phyloP scores from a whole-genome alignment of 2,888 invertebrate species.

The Eupelmus urozonus region DNA sequence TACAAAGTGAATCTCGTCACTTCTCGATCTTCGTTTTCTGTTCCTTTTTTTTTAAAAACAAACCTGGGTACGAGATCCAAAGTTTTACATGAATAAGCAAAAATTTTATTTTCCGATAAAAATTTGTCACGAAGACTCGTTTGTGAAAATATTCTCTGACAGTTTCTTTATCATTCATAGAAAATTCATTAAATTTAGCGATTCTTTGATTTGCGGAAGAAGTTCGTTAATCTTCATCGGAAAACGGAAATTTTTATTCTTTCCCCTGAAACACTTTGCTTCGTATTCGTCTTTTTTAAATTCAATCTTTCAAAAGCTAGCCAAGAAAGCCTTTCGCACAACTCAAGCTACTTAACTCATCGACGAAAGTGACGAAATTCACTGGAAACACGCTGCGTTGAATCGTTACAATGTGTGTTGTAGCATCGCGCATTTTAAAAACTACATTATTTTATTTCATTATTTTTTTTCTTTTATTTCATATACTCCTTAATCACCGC shows the following conservation, averaged over 20 bases:
- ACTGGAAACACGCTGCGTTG: constrained; percentile 32
- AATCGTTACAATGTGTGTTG: constrained; percentile 28
- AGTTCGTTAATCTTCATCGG: constrained; percentile 14
- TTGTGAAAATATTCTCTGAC: constrained; percentile 52
- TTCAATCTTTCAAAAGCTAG: too few species aligned
- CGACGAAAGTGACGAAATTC: constrained; percentile 16
- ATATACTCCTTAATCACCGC: neutral
- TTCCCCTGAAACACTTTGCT: constrained; percentile 1
- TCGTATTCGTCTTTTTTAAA: neutral
- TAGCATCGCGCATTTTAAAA: constrained; percentile 17
- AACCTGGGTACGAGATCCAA: too few species aligned
- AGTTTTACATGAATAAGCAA: constrained; percentile 3
- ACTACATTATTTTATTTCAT: neutral
- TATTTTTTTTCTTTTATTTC: constrained; percentile 9
- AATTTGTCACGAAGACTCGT: constrained; percentile 1
- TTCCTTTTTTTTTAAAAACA: too few species aligned
- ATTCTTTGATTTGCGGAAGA: neutral
- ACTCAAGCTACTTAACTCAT: neutral
- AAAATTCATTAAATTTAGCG: constrained; percentile 16
- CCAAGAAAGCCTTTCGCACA: too few species aligned
- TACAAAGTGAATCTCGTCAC: constrained; percentile 19
- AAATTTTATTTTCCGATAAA: constrained; percentile 14
- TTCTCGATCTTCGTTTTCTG: neutral
- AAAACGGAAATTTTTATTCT: constrained; percentile 9
- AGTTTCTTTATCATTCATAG: constrained; percentile 2